These are phyloP conservation scores for Trachelus tabidus DNA, from an alignment of 2,888 invertebrate species.

Conservation along the genomic window DNA sequence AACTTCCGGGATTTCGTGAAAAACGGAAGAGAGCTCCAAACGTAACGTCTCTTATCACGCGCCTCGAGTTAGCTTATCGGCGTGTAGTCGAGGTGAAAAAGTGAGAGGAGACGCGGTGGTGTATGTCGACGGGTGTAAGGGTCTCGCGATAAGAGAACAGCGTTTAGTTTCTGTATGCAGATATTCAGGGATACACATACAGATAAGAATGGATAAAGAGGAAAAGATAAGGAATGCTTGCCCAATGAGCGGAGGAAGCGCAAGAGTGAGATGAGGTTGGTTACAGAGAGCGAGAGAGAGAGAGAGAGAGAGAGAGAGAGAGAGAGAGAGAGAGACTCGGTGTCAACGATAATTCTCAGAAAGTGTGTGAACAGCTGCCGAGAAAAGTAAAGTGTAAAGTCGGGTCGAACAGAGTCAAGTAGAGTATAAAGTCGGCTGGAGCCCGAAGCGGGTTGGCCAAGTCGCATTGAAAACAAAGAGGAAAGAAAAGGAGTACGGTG, in stretches of 20 bases:
- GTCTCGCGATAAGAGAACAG: not conserved
- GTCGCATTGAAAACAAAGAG: too few relatives aligned
- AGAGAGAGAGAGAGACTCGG: not conserved
- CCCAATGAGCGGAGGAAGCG: not conserved
- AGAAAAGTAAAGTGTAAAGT: too few relatives aligned
- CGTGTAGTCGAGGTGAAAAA: not conserved
- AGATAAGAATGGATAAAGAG: too few relatives aligned
- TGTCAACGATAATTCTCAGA: not conserved
- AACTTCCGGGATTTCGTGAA: not conserved
- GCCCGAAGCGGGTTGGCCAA: too few relatives aligned
- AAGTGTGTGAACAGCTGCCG: conserved; percentile 3
- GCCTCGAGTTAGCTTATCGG: not conserved
- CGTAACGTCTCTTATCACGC: not conserved
- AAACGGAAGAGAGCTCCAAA: not conserved
- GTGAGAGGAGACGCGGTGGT: not conserved
- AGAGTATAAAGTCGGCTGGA: too few relatives aligned
- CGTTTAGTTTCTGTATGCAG: too few relatives aligned
- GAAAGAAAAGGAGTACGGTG: too few relatives aligned
- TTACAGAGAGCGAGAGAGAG: not conserved
- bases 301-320: not conserved
- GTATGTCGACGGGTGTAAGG: not conserved
- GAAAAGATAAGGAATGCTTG: too few relatives aligned
- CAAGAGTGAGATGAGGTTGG: not conserved
- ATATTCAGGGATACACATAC: too few relatives aligned
- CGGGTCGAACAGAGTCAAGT: too few relatives aligned